Evolutionary conservation across 2,113 vertebrate species (phyloP).

Genomic region (Cyprinus carpio): DNA sequence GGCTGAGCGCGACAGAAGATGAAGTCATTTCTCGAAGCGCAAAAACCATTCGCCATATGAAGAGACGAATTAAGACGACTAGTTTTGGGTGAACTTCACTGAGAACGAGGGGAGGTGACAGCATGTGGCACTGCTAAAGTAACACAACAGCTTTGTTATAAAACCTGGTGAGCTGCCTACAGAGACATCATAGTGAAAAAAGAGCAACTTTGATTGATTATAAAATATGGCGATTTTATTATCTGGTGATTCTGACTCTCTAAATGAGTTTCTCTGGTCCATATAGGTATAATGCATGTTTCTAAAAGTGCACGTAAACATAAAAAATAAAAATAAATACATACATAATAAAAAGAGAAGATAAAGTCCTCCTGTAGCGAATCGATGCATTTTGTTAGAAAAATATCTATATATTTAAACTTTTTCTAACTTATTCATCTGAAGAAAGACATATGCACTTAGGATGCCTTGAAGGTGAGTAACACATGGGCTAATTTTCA

Average conservation of each 20-base stretch:
- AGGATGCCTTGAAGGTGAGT: too few relatives aligned
- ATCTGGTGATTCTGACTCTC: background rate
- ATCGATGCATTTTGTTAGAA: too few relatives aligned
- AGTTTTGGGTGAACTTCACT: background rate
- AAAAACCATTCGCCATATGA: slow-evolving; percentile 39
- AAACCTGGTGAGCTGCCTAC: background rate
- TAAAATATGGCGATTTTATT: background rate
- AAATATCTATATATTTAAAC: too few relatives aligned
- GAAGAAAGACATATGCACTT: too few relatives aligned
- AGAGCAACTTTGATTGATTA: background rate
- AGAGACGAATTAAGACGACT: slow-evolving; percentile 26
- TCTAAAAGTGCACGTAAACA: too few relatives aligned
- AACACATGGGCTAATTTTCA: too few relatives aligned
- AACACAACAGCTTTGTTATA: background rate
- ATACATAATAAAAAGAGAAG: too few relatives aligned
- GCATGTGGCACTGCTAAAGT: background rate
- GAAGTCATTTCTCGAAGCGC: slow-evolving; percentile 35
- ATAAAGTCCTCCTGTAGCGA: too few relatives aligned
- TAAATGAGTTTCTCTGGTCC: too few relatives aligned
- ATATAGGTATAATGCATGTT: too few relatives aligned
- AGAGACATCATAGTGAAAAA: background rate
- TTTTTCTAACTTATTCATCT: too few relatives aligned
- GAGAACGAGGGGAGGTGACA: background rate
- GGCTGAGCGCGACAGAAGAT: slow-evolving; percentile 7
- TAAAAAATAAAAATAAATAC: too few relatives aligned